These are phyloP conservation scores for Labrus mixtus DNA, from an alignment of 2,113 vertebrate species.

Conservation along the genomic window DNA sequence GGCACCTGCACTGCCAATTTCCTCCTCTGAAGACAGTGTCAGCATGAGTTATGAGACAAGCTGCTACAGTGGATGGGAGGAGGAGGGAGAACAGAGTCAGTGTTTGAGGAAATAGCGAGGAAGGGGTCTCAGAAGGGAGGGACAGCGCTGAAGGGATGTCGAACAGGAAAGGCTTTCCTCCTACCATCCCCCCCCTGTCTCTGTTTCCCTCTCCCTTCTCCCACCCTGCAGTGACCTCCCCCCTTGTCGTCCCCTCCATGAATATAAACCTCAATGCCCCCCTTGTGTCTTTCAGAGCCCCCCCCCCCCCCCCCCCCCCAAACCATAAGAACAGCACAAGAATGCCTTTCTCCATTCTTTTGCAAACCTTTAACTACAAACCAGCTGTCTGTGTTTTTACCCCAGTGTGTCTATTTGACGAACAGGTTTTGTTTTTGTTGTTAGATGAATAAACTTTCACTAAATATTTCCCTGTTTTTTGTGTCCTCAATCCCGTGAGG, in stretches of 20 bases:
- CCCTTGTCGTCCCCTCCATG: conserved; percentile 50
- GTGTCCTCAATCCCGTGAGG: not conserved
- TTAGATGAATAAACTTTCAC: not conserved
- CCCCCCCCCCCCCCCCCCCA: conserved; percentile 23
- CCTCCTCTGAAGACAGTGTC: conserved; percentile 51
- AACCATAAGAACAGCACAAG: conserved; percentile 63
- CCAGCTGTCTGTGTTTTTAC: conserved; percentile 33
- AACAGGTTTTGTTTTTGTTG: conserved; percentile 17
- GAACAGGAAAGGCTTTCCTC: conserved; percentile 58
- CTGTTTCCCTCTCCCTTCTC: conserved; percentile 60
- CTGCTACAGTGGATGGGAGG: conserved; percentile 18
- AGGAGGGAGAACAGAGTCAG: conserved; percentile 24
- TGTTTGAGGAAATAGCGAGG: conserved; percentile 46
- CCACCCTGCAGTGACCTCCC: conserved; percentile 62
- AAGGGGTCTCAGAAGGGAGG: conserved; percentile 47
- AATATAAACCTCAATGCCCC: conserved; percentile 69
- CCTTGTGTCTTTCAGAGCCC: conserved; percentile 47
- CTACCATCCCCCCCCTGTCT: conserved; percentile 73
- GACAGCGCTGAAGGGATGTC: conserved; percentile 57
- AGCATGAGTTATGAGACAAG: conserved; percentile 54
- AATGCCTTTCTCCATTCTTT: conserved; percentile 63
- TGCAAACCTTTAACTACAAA: conserved; percentile 37
- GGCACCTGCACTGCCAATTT: conserved; percentile 67
- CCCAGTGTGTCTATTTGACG: not conserved
- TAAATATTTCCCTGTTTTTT: not conserved